Conservation (phyloP, 2,113 vertebrate genomes). For the Dolichallabes microphthalmus region DNA sequence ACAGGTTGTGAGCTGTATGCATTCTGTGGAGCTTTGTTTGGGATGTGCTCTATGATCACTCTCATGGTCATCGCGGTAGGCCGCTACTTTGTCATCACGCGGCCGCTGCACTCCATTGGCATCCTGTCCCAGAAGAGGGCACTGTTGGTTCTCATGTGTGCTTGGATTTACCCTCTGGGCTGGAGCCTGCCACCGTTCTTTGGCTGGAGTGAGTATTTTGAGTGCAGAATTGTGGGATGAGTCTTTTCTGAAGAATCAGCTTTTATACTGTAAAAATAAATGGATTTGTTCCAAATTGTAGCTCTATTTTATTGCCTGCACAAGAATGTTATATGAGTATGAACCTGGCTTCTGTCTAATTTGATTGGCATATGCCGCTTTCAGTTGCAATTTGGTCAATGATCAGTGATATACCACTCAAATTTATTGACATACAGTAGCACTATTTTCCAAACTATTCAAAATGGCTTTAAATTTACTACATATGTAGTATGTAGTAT, state of each 20-base stretch:
- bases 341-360: neutral
- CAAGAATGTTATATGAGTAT: neutral
- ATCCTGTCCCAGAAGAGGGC: conserved; percentile 82
- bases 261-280: neutral
- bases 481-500: no score
- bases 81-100: conserved; percentile 92
- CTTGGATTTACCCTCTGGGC: conserved; percentile 87
- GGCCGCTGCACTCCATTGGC: conserved; percentile 84
- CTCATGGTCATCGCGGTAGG: conserved; percentile 89
- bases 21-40: conserved; percentile 93
- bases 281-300: neutral
- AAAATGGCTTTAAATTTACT: neutral
- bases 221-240: neutral
- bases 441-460: neutral
- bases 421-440: neutral
- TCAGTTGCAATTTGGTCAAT: neutral
- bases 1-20: conserved; percentile 91
- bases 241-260: neutral
- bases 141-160: conserved; percentile 76
- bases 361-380: neutral
- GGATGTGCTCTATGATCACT: conserved; percentile 95
- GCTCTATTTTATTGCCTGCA: neutral
- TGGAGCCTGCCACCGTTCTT: conserved; percentile 97
- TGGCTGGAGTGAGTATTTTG: conserved; percentile 90
- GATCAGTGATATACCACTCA: neutral